Evolutionary conservation across 2,113 vertebrate genomes (phyloP).

Genomic region (Apteryx owenii): DNA sequence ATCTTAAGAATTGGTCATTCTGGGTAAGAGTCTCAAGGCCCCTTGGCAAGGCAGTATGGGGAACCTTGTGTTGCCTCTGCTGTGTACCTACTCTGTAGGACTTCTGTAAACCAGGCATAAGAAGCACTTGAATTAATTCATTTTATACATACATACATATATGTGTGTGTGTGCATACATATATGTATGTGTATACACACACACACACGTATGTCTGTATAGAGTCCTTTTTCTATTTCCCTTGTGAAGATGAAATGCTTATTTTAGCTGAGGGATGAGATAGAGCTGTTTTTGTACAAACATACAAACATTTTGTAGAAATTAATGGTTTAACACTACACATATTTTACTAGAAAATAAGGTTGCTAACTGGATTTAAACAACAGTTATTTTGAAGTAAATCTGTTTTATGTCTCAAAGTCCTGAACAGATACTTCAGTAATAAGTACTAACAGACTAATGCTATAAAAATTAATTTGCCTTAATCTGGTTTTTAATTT

Average conservation of each 20-base stretch:
- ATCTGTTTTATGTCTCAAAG: background rate
- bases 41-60: background rate
- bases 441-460: constrained; percentile 32
- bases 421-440: background rate
- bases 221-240: background rate
- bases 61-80: background rate
- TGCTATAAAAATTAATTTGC: background rate
- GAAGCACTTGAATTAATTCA: background rate
- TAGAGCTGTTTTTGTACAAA: background rate
- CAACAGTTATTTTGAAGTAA: background rate
- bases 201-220: accelerated
- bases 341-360: background rate
- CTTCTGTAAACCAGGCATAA: background rate
- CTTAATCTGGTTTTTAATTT: background rate
- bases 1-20: background rate
- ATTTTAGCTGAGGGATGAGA: background rate
- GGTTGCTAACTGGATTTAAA: background rate
- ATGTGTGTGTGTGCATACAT: background rate
- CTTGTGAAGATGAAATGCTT: background rate
- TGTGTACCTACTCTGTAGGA: background rate
- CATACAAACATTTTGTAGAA: background rate
- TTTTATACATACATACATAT: background rate
- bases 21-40: background rate
- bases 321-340: background rate
- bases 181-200: too few relatives aligned